Percentiles rank a stretch among this genome's conserved stretches.
phyloP scores from a whole-genome alignment of 1,140 invertebrate species.

The Cydia strobilella region DNA sequence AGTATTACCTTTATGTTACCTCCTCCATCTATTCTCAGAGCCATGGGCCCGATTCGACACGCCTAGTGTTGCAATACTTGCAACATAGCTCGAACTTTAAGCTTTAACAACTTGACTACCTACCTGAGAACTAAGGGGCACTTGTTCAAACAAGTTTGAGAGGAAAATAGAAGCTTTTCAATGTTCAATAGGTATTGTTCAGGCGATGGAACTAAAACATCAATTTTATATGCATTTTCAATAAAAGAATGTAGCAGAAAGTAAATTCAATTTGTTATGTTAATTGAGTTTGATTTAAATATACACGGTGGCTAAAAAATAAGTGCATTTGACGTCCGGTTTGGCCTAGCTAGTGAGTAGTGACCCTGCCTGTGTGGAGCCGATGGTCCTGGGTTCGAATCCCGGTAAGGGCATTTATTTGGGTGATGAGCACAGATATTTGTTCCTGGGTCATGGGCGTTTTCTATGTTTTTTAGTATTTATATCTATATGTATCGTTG shows the following conservation, averaged over 20 bases:
- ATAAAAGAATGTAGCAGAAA: not conserved
- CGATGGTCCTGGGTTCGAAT: no score
- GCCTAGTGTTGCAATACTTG: conserved; percentile 6
- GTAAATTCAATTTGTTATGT: not conserved
- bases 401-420: no score
- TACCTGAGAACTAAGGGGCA: not conserved
- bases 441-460: no score
- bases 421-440: no score
- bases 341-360: no score
- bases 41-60: conserved; percentile 7
- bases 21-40: not conserved
- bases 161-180: not conserved
- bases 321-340: no score
- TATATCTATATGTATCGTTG: no score
- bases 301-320: no score
- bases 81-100: conserved; percentile 12
- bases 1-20: not conserved
- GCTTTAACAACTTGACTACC: not conserved
- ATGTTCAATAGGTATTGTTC: not conserved
- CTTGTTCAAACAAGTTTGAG: not conserved
- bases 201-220: not conserved
- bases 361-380: no score
- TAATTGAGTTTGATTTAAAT: no score
- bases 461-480: no score
- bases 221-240: not conserved